Evolutionary conservation across 2,113 vertebrate species (phyloP).

Genomic region (Thinocorus orbignyianus): DNA sequence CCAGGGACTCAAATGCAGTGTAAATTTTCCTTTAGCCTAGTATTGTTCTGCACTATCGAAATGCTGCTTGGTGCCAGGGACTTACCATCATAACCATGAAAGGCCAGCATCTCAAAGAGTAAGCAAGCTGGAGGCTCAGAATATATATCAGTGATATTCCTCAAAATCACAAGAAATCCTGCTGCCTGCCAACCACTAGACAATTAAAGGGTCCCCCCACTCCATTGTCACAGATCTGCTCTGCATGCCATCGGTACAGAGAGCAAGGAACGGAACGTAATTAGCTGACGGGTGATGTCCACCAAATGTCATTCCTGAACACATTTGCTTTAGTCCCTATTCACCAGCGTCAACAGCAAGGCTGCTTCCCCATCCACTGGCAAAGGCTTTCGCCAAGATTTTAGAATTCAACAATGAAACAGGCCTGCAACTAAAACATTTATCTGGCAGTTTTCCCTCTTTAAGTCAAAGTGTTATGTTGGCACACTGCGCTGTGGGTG

Average conservation of each 20-base stretch:
- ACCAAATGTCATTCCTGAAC: conserved; percentile 33
- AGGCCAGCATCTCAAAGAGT: neutral
- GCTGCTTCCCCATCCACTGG: conserved; percentile 69
- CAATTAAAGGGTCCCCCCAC: neutral
- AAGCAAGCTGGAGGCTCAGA: neutral
- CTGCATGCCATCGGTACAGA: neutral
- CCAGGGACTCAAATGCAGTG: neutral
- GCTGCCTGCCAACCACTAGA: neutral
- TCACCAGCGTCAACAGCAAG: conserved; percentile 18
- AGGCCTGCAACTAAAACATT: conserved; percentile 82
- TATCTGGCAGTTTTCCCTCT: conserved; percentile 84
- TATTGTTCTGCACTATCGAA: neutral
- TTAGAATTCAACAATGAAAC: conserved; percentile 78
- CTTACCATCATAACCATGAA: neutral
- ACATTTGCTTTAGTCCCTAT: conserved; percentile 25
- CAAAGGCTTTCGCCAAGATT: conserved; percentile 74
- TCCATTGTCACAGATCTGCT: neutral
- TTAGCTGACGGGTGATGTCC: conserved; percentile 12
- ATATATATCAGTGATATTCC: neutral
- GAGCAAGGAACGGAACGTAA: neutral
- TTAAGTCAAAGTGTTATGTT: conserved; percentile 84
- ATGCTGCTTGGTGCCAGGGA: neutral
- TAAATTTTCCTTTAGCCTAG: neutral
- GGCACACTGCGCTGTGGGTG: conserved; percentile 75
- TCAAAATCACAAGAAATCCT: neutral